These are phyloP conservation scores for Ericerus pela DNA, from an alignment of 1,140 invertebrate genomes.

Conservation along the genomic window DNA sequence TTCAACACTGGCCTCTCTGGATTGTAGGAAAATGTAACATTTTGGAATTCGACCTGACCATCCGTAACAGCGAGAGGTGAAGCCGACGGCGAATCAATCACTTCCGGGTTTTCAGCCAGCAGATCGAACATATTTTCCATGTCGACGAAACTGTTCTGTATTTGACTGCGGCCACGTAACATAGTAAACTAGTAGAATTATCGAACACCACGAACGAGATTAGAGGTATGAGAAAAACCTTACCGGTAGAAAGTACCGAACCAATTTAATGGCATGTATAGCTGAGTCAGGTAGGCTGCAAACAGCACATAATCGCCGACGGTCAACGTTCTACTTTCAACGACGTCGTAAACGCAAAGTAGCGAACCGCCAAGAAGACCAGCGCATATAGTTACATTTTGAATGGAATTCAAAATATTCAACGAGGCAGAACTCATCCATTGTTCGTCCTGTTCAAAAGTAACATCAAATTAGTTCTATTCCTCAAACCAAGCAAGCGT, in stretches of 20 bases:
- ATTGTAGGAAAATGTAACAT: conserved; percentile 78
- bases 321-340: conserved; percentile 50
- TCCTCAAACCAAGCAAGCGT: neutral
- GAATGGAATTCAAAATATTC: conserved; percentile 74
- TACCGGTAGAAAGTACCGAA: conserved; percentile 96
- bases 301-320: conserved; percentile 93
- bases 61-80: conserved; percentile 48
- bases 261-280: conserved; percentile 93
- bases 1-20: conserved; percentile 66
- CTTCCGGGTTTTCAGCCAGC: conserved; percentile 68
- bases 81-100: conserved; percentile 65
- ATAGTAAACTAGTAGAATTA: conserved; percentile 15
- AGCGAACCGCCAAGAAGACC: conserved; percentile 76
- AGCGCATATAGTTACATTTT: conserved; percentile 76
- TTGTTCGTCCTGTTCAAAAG: conserved; percentile 55
- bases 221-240: neutral
- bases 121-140: conserved; percentile 99
- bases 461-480: conserved; percentile 16
- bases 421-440: conserved; percentile 70
- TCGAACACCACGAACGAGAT: neutral
- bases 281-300: conserved; percentile 83
- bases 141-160: conserved; percentile 93
- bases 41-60: conserved; percentile 72
- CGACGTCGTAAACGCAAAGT: conserved; percentile 68
- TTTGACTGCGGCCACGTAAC: conserved; percentile 47